phyloP scores from a whole-genome alignment of 2,797 vertebrate species.

The Ptychadena robeensis region DNA sequence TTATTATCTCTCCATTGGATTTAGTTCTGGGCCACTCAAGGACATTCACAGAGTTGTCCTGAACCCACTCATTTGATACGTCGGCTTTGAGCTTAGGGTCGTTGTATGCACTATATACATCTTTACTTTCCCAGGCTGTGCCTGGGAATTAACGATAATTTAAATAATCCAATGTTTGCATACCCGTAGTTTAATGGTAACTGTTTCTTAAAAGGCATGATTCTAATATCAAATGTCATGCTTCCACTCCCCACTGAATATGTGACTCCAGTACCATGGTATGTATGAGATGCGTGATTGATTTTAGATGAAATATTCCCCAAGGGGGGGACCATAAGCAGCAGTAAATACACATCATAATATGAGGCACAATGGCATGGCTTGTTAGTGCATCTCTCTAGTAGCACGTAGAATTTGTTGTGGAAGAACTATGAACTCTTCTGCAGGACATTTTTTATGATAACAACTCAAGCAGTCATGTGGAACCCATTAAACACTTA shows the following conservation, averaged over 20 bases:
- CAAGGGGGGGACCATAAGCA: background rate
- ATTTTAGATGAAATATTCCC: background rate
- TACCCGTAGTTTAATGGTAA: too few relatives aligned
- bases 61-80: too few relatives aligned
- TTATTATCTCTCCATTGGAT: too few relatives aligned
- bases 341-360: conserved; percentile 6
- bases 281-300: background rate
- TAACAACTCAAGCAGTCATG: conserved; percentile 52
- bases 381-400: conserved; percentile 13
- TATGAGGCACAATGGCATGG: background rate
- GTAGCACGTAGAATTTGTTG: background rate
- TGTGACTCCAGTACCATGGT: background rate
- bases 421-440: conserved; percentile 33
- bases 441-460: conserved; percentile 35
- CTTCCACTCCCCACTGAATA: background rate
- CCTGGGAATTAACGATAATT: too few relatives aligned
- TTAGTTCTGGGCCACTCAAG: too few relatives aligned
- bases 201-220: background rate
- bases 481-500: conserved; percentile 46
- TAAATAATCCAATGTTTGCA: too few relatives aligned
- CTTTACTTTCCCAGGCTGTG: too few relatives aligned
- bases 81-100: too few relatives aligned
- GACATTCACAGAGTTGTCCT: too few relatives aligned
- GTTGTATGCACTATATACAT: too few relatives aligned
- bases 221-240: background rate